Evolutionary conservation across 2,113 vertebrate species (phyloP), one percentile per base, ranked within the genome.

Genomic region (Dolichotis patagonum): DNA sequence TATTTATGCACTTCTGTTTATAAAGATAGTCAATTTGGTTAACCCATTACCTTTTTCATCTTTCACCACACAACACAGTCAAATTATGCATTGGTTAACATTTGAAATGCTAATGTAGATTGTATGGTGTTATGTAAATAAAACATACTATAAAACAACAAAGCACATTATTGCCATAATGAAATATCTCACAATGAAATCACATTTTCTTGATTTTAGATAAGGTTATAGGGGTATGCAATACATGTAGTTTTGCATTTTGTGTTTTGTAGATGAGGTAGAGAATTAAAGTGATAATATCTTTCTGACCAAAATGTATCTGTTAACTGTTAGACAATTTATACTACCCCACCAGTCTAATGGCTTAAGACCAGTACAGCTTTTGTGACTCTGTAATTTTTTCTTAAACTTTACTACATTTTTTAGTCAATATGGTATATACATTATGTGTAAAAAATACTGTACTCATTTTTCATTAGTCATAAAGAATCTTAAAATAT

Each of bases 1-100:
- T 80, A 41, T 85, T 93, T 26, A 86, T 54, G 41, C 4, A 43
- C 38, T 96, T 89, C 80, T 94, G 62, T 93, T 96, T 77, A 85
- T 65, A 94, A 63, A 38, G 24, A 85, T 60, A 93, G 43, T 67
- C 71, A 90, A 49, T 63, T 94, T 95, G 43, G 58, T 85, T 17
- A 97, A 91, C 83, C 22, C 7, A 87, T 84, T 89, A 38, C 0
- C 69, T 35, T 88, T 26, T 90, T 94, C 30, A 77, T 67, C 90
- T 96, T 95, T 91, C 91, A 30, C 49, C 3, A 62, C 65, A 67
- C 65, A 91, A 81, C 9, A 62, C 52, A 91, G 52, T 8, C 58
- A 97, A 82, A 85, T 91, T 78, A 94, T 11, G 1, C 17, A 86
- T 85, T 56, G 32, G 6, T 30, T 49, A 30, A 77, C n/a, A 46